These are phyloP conservation scores for Hypocryptadius cinnamomeus DNA, from an alignment of 2,113 vertebrate species.

Conservation along the genomic window DNA sequence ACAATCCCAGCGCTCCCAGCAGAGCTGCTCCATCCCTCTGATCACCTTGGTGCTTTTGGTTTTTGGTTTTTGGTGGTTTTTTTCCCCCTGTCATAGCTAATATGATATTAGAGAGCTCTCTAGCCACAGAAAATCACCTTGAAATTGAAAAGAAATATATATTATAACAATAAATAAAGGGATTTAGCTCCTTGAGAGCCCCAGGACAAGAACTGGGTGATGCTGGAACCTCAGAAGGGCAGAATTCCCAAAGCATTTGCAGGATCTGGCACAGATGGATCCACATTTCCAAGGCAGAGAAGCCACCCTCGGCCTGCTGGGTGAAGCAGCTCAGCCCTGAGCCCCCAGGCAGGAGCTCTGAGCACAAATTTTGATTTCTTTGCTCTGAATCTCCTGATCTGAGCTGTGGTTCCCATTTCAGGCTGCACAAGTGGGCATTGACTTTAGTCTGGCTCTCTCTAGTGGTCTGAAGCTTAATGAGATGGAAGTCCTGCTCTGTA, in stretches of 20 bases:
- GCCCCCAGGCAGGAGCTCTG: neutral
- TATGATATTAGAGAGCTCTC: neutral
- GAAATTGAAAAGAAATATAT: neutral
- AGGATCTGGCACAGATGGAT: neutral
- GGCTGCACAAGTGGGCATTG: neutral
- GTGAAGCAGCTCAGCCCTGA: neutral
- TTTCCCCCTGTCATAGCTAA: neutral
- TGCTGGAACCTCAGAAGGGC: neutral
- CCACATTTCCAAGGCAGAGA: neutral
- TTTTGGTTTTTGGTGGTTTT: too few relatives aligned
- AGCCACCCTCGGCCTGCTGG: neutral
- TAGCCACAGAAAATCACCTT: neutral
- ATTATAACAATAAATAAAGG: neutral
- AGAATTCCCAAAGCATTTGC: neutral
- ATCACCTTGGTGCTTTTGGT: neutral
- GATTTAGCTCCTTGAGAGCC: neutral
- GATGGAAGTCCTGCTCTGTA: neutral
- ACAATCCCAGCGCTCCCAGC: neutral
- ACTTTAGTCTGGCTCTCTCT: constrained; percentile 56
- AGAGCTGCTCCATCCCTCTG: neutral
- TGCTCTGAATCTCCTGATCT: neutral
- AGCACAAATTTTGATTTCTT: neutral
- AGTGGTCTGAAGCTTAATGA: constrained; percentile 25
- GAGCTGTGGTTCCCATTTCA: neutral
- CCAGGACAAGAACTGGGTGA: neutral